Percentiles rank a stretch among this genome's conserved stretches.
These are phyloP conservation scores for Plebejus argus DNA, from an alignment of 2,888 invertebrate genomes.

Conservation along the genomic window DNA sequence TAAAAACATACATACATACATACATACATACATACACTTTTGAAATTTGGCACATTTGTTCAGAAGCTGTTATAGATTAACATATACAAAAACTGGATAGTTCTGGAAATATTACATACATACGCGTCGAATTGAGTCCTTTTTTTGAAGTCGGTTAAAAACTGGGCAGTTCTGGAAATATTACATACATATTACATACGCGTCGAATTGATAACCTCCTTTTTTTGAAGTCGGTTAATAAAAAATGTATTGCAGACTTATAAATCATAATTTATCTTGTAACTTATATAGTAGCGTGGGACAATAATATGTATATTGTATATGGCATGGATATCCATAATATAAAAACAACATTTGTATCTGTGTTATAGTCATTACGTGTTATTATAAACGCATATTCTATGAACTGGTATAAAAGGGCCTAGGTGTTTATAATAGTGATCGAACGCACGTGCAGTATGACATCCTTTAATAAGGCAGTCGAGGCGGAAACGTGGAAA, in stretches of 20 bases:
- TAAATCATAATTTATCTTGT: not conserved
- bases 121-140: too few relatives aligned
- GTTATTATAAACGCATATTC: slow-evolving; percentile 34
- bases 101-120: too few relatives aligned
- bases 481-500: slow-evolving; percentile 77
- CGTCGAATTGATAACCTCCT: too few relatives aligned
- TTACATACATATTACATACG: too few relatives aligned
- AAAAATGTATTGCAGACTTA: not conserved
- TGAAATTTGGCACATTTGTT: too few relatives aligned
- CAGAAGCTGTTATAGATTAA: too few relatives aligned
- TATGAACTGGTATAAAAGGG: slow-evolving; percentile 42
- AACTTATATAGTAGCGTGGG: slow-evolving; percentile 8
- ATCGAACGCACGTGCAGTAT: slow-evolving; percentile 63
- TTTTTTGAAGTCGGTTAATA: too few relatives aligned
- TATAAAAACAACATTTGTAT: not conserved
- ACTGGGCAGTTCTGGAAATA: too few relatives aligned
- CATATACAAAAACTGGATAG: too few relatives aligned
- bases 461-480: slow-evolving; percentile 76
- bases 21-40: too few relatives aligned
- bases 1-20: too few relatives aligned
- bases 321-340: slow-evolving; percentile 1
- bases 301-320: slow-evolving; percentile 15
- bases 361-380: not conserved
- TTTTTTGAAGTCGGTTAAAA: too few relatives aligned
- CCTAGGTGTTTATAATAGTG: slow-evolving; percentile 47